Base-by-base conservation (phyloP, 2,797 vertebrate species). In the Merluccius polli region DNA sequence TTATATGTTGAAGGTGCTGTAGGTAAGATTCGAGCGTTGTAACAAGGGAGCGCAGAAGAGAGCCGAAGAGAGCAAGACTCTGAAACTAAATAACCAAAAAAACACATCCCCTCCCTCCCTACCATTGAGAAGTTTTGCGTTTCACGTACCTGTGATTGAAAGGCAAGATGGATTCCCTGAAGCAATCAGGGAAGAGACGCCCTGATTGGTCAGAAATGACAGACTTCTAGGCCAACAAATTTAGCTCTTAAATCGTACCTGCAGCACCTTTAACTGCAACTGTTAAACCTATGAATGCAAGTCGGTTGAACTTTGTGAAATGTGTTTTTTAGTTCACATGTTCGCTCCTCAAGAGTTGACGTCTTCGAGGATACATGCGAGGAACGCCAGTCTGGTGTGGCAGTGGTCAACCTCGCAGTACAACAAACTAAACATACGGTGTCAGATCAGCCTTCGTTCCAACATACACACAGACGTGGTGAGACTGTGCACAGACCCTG, bases 301-400 rank as follows among this genome's bases (percentile, higher is more conserved):
- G n/a, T 36, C 31, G 31, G 52, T 67, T 38, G 32, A 18, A 68
- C 32, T 4, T 36, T 31, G 29, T 9, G n/a, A 35, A 15, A 70
- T 13, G 3, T 41, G 48, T 72, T 16, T 81, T 79, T 80, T 78
- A 92, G 92, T 93, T 5, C 73, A 48, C 77, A 86, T 93, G 89
- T 33, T 35, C 0, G 67, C 88, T 63, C 90, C 87, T 9, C 0
- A 71, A 0, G 0, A 0, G 9, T 30, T 92, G 29, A 44, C 0
- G 0, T 70, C 35, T 68, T 70, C 3, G 12, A 0, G 6, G 7
- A 71, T 88, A 0, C 80, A 75, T 12, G 41, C 88, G 59, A 90
- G 87, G 77, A 88, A 79, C 38, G 87, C 79, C 72, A 86, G 29
- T 0, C 59, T 94, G 76, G 0, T 2, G 0, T 94, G 91, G 92